Evolutionary conservation across 2,888 invertebrate species (phyloP).

Genomic region (Drosophila aldrichi): DNA sequence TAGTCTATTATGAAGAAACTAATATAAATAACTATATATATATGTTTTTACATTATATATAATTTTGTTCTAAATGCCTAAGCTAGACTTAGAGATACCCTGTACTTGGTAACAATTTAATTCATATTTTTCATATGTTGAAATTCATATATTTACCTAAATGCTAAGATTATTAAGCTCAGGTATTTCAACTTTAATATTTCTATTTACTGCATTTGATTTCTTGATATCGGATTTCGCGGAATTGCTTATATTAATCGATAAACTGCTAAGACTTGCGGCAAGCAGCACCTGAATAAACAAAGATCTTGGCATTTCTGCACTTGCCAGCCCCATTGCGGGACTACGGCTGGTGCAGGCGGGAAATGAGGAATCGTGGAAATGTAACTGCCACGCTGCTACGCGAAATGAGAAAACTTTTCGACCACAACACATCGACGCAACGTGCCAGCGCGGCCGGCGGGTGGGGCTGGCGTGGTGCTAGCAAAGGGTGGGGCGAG

Average conservation of each 20-base stretch:
- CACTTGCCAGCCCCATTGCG: background rate
- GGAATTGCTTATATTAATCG: background rate
- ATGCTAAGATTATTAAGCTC: no score
- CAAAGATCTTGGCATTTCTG: background rate
- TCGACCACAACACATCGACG: conserved; percentile 79
- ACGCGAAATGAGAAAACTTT: conserved; percentile 77
- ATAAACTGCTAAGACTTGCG: background rate
- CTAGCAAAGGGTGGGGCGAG: background rate
- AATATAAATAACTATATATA: no score
- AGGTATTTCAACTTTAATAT: no score
- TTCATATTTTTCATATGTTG: no score
- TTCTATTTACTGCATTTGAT: no score
- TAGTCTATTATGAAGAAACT: background rate
- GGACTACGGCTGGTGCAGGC: background rate
- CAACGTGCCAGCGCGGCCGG: background rate
- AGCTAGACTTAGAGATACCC: background rate
- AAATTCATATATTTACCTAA: no score
- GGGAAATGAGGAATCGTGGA: conserved; percentile 10
- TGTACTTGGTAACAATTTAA: background rate
- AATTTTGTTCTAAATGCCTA: background rate
- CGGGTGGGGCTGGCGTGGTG: background rate
- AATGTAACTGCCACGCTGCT: conserved; percentile 39
- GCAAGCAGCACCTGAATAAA: background rate
- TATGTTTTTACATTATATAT: no score
- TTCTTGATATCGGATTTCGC: no score